Percentiles rank a stretch among this genome's conserved stretches.
Evolutionary conservation across 2,797 vertebrate genomes (phyloP).

Genomic region (Selene dorsalis): DNA sequence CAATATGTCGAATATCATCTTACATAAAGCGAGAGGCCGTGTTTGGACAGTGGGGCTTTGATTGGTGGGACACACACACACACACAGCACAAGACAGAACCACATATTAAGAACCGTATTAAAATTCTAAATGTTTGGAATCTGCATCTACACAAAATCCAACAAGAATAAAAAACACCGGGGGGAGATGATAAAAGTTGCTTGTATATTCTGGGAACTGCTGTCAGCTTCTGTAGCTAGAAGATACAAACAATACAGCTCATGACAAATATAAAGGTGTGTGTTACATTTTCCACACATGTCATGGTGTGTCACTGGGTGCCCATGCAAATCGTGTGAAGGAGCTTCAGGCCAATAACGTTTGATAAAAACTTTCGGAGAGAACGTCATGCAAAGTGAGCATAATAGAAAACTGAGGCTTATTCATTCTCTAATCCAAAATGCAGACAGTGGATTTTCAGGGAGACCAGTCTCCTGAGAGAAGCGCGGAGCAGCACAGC

Average conservation of each 20-base stretch:
- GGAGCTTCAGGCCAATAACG: slow-evolving; percentile 31
- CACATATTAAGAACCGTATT: slow-evolving; percentile 8
- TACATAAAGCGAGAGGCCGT: slow-evolving; percentile 40
- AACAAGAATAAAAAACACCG: neutral
- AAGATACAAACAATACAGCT: slow-evolving; percentile 34
- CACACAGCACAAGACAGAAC: slow-evolving; percentile 11
- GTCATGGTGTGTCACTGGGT: slow-evolving; percentile 8
- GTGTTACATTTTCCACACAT: neutral
- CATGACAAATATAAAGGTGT: neutral
- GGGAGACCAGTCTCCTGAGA: slow-evolving; percentile 21
- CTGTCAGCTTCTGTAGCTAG: slow-evolving; percentile 6
- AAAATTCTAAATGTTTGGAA: slow-evolving; percentile 40
- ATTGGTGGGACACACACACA: slow-evolving; percentile 12
- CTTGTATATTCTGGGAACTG: slow-evolving; percentile 33
- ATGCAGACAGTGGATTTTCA: slow-evolving; percentile 31
- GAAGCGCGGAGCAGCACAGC: slow-evolving; percentile 24
- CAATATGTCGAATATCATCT: slow-evolving; percentile 54
- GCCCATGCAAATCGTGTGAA: slow-evolving; percentile 61
- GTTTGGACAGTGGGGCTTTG: slow-evolving; percentile 54
- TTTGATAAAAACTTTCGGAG: slow-evolving; percentile 38
- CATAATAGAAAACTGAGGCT: slow-evolving; percentile 29
- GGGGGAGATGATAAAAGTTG: slow-evolving; percentile 7
- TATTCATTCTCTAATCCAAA: slow-evolving; percentile 19
- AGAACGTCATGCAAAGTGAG: slow-evolving; percentile 61
- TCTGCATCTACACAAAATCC: slow-evolving; percentile 23